A percentile compares a stretch with the other conserved stretches of the same genome.
Evolutionary conservation across 2,888 invertebrate genomes (phyloP).

Genomic region (Zele albiditarsus): DNA sequence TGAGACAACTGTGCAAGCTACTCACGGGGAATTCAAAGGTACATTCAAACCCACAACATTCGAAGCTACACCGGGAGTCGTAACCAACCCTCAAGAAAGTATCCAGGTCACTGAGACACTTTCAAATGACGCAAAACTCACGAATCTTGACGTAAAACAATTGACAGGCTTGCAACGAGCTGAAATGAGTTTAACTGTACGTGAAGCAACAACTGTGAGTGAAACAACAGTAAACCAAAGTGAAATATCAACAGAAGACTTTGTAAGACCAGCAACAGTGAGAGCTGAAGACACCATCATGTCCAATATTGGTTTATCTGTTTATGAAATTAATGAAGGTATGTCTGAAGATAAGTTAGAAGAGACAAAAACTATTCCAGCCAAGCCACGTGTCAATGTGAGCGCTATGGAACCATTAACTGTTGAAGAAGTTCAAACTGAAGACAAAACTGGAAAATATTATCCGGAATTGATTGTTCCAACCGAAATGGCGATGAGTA

Average conservation of each 20-base stretch:
- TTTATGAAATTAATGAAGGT: conserved; percentile 80
- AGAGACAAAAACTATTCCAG: conserved; percentile 73
- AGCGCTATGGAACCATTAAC: conserved; percentile 79
- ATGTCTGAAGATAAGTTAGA: conserved; percentile 77
- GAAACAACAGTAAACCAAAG: conserved; percentile 78
- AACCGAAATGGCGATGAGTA: conserved; percentile 82
- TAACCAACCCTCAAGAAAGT: conserved; percentile 73
- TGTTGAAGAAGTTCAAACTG: conserved; percentile 80
- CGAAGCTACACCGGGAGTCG: conserved; percentile 72
- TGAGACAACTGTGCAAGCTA: conserved; percentile 75
- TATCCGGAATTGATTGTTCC: conserved; percentile 86
- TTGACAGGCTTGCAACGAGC: conserved; percentile 70
- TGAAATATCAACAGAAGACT: conserved; percentile 76
- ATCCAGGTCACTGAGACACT: conserved; percentile 73
- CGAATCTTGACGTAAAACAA: conserved; percentile 34
- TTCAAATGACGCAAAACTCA: conserved; percentile 58
- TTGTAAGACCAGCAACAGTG: conserved; percentile 72
- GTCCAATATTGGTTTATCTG: conserved; percentile 78
- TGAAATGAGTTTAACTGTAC: conserved; percentile 75
- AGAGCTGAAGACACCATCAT: conserved; percentile 77
- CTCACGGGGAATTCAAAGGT: conserved; percentile 73
- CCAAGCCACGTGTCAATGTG: conserved; percentile 78
- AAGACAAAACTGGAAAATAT: conserved; percentile 84
- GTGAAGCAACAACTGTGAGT: conserved; percentile 80
- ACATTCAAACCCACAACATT: conserved; percentile 71